These are phyloP conservation scores for Drosophila anceps DNA, from an alignment of 2,888 invertebrate genomes.

Conservation along the genomic window DNA sequence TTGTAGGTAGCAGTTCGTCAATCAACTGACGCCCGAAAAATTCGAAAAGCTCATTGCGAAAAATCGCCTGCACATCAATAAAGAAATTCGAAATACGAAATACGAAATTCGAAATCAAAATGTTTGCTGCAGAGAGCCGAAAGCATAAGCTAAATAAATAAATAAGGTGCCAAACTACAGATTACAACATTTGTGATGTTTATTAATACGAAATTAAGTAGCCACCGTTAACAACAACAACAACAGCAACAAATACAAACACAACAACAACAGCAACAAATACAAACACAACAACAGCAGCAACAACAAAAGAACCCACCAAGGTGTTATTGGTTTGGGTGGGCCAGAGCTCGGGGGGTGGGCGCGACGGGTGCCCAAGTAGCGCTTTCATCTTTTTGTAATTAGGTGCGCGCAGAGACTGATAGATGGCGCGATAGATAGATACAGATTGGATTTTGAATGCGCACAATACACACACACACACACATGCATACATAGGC, in stretches of 20 bases:
- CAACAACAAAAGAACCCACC: slow-evolving; percentile 28
- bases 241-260: slow-evolving; percentile 15
- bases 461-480: slow-evolving; percentile 15
- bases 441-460: slow-evolving; percentile 65
- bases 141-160: slow-evolving; percentile 64
- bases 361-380: slow-evolving; percentile 52
- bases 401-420: slow-evolving; percentile 75
- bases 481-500: not conserved
- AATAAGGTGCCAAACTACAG: slow-evolving; percentile 77
- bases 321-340: slow-evolving; percentile 69
- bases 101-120: slow-evolving; percentile 20
- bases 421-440: slow-evolving; percentile 66
- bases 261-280: slow-evolving; percentile 12
- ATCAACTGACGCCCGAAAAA: slow-evolving; percentile 58
- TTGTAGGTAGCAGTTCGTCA: slow-evolving; percentile 64
- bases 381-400: slow-evolving; percentile 80
- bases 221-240: slow-evolving; percentile 60
- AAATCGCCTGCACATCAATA: slow-evolving; percentile 58
- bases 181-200: slow-evolving; percentile 80
- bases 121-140: slow-evolving; percentile 46
- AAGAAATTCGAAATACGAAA: slow-evolving; percentile 10
- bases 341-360: slow-evolving; percentile 27
- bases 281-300: slow-evolving; percentile 24
- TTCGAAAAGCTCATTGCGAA: slow-evolving; percentile 59
- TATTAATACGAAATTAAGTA: slow-evolving; percentile 79